A percentile compares a stretch with the other conserved stretches of the same genome.
Evolutionary conservation across 2,888 invertebrate genomes (phyloP).

Genomic region (Oligia fasciuncula): DNA sequence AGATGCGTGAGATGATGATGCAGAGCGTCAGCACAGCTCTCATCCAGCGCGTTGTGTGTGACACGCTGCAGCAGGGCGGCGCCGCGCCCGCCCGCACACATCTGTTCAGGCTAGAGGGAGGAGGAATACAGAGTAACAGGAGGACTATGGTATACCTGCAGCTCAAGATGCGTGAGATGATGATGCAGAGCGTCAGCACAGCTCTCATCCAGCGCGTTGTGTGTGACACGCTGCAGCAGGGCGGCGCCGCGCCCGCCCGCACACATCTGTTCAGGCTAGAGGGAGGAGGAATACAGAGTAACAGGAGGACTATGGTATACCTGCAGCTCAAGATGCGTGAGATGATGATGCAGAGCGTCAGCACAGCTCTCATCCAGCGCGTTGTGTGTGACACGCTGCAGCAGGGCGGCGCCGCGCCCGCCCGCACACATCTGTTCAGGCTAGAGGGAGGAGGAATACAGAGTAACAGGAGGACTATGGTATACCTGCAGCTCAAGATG

Average conservation of each 20-base stretch:
- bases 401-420: conserved; percentile 94
- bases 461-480: neutral
- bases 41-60: conserved; percentile 96
- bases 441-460: no score
- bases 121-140: no score
- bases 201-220: conserved; percentile 97
- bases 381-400: conserved; percentile 94
- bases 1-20: conserved; percentile 95
- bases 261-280: conserved; percentile 88
- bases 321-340: conserved; percentile 95
- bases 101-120: conserved; percentile 85
- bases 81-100: conserved; percentile 91
- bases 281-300: no score
- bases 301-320: neutral
- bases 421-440: conserved; percentile 90
- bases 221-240: conserved; percentile 93
- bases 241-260: conserved; percentile 93
- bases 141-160: conserved; percentile 82
- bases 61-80: conserved; percentile 94
- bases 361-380: conserved; percentile 98
- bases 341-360: conserved; percentile 95
- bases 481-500: conserved; percentile 92
- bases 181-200: conserved; percentile 96
- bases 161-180: conserved; percentile 95
- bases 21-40: conserved; percentile 97